Evolutionary conservation across 2,888 invertebrate species (phyloP).

Genomic region (Tiphia femorata): DNA sequence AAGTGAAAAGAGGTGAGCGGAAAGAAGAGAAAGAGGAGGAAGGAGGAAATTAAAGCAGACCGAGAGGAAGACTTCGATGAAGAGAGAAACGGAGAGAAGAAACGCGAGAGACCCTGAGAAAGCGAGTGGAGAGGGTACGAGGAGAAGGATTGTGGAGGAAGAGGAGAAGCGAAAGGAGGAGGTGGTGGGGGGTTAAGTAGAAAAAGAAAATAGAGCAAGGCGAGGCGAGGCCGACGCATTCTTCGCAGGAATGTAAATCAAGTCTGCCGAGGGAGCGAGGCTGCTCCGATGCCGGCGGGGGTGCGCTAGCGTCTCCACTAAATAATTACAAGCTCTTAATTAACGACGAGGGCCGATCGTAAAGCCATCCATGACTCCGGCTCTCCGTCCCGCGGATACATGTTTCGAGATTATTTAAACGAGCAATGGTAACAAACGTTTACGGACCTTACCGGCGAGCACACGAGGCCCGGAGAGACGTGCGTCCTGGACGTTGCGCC

Average conservation of each 20-base stretch:
- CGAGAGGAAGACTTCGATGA: neutral
- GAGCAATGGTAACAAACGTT: conserved; percentile 58
- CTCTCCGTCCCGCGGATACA: conserved; percentile 57
- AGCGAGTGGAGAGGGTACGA: conserved; percentile 21
- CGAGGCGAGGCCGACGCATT: conserved; percentile 36
- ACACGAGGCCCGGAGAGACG: conserved; percentile 26
- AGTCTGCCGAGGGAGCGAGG: conserved; percentile 47
- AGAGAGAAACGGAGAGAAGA: conserved; percentile 6
- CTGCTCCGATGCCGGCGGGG: conserved; percentile 64
- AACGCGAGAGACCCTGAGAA: conserved; percentile 21
- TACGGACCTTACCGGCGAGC: conserved; percentile 48
- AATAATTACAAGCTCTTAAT: conserved; percentile 69
- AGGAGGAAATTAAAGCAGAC: conserved; percentile 7
- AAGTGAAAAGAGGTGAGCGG: conserved; percentile 12
- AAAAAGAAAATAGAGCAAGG: conserved; percentile 12
- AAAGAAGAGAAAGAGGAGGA: conserved; percentile 23
- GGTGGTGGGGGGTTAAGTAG: conserved; percentile 26
- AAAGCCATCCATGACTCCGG: conserved; percentile 64
- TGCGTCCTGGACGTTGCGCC: conserved; percentile 24
- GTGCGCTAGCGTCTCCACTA: conserved; percentile 67
- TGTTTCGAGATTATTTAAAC: conserved; percentile 67
- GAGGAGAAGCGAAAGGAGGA: conserved; percentile 25
- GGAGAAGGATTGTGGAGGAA: conserved; percentile 19
- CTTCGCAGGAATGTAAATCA: conserved; percentile 60
- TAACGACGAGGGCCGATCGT: conserved; percentile 67